Evolutionary conservation across 2,113 vertebrate genomes (phyloP).

Genomic region (Prochilodus magdalenae): DNA sequence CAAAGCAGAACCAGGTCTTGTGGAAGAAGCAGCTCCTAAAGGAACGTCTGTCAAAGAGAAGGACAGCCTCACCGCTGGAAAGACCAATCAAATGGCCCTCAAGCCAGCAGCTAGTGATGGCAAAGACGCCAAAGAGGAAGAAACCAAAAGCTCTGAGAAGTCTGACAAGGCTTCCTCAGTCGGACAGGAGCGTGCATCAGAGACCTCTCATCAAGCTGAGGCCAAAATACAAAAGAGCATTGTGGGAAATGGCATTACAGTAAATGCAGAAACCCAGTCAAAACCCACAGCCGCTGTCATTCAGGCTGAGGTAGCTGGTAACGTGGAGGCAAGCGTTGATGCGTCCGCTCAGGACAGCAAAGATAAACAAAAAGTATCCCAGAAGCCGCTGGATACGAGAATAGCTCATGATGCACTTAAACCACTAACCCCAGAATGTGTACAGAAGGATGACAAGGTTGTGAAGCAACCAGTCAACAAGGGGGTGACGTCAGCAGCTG

Average conservation of each 20-base stretch:
- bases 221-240: conserved; percentile 12
- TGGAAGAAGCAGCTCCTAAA: neutral
- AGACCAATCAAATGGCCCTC: neutral
- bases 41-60: neutral
- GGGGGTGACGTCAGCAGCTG: neutral
- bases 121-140: conserved; percentile 13
- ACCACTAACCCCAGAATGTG: neutral
- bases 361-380: conserved; percentile 23
- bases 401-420: neutral
- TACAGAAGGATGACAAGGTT: conserved; percentile 14
- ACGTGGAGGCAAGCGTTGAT: conserved; percentile 3
- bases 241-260: conserved; percentile 18
- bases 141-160: neutral
- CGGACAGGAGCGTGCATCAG: neutral
- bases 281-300: conserved; percentile 29
- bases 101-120: neutral
- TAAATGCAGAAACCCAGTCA: conserved; percentile 12
- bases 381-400: conserved; percentile 17
- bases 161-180: neutral
- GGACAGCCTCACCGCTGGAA: neutral
- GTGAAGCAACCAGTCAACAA: neutral
- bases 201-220: conserved; percentile 8
- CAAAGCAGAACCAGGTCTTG: neutral
- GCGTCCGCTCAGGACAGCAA: conserved; percentile 4
- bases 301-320: neutral